phyloP scores from a whole-genome alignment of 1,140 invertebrate species.

The Antheraea pernyi region DNA sequence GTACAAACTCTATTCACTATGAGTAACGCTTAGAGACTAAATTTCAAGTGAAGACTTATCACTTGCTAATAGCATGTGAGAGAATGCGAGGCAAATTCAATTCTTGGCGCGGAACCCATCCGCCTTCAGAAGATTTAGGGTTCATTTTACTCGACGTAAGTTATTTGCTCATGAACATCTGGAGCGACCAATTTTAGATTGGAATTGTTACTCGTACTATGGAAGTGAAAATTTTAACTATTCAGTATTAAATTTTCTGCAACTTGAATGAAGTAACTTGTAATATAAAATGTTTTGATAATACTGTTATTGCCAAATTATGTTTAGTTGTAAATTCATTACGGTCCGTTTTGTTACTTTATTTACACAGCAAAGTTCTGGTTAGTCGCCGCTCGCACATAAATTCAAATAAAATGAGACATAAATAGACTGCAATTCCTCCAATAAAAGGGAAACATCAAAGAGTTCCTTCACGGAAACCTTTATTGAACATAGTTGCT shows the following conservation, averaged over 20 bases:
- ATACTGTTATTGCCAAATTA: not conserved
- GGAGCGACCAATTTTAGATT: slow-evolving; percentile 56
- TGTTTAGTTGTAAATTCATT: not conserved
- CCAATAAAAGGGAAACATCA: slow-evolving; percentile 54
- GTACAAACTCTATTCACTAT: not conserved
- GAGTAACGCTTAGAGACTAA: not conserved
- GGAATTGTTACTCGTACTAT: slow-evolving; percentile 44
- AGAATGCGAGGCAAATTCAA: slow-evolving; percentile 53
- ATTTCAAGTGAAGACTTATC: not conserved
- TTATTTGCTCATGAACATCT: slow-evolving; percentile 64
- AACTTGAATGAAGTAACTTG: too few species aligned
- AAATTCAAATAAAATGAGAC: slow-evolving; percentile 56
- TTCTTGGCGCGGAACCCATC: slow-evolving; percentile 51
- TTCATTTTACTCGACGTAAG: slow-evolving; percentile 58
- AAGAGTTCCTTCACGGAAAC: slow-evolving; percentile 43
- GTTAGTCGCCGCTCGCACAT: slow-evolving; percentile 37
- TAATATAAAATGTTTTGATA: too few species aligned
- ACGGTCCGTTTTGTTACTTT: slow-evolving; percentile 39
- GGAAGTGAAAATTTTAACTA: slow-evolving; percentile 18
- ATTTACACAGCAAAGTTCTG: slow-evolving; percentile 43
- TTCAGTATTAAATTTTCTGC: not conserved
- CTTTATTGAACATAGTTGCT: slow-evolving; percentile 5
- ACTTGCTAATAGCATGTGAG: slow-evolving; percentile 5
- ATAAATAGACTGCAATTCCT: slow-evolving; percentile 47
- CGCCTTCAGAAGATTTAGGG: slow-evolving; percentile 54